A percentile compares a stretch with the other conserved stretches of the same genome.
Conservation (phyloP, 2,113 vertebrate species). For the Cyanoderma ruficeps region DNA sequence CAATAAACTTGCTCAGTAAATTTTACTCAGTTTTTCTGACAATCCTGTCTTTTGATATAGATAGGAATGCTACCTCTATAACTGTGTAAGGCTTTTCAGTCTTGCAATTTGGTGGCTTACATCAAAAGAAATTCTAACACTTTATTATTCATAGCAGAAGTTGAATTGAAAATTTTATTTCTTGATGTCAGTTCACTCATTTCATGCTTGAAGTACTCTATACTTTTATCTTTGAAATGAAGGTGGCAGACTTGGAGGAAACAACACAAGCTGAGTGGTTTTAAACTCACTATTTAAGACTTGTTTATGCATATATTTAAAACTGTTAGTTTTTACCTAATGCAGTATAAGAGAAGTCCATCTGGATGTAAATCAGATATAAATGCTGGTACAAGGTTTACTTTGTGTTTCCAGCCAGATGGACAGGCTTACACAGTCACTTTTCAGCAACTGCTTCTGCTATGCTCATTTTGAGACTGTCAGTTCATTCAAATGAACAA, state of each 20-base stretch:
- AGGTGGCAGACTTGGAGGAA: background rate
- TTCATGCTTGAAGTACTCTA: conserved; percentile 17
- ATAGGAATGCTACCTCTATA: background rate
- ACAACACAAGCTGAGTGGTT: background rate
- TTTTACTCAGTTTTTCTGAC: background rate
- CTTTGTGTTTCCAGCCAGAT: background rate
- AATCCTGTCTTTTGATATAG: background rate
- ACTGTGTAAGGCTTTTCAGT: background rate
- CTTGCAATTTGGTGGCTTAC: background rate
- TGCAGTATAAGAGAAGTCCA: background rate
- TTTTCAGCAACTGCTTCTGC: background rate
- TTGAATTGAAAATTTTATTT: conserved; percentile 36
- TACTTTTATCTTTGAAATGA: conserved; percentile 16
- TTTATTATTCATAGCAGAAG: conserved; percentile 20
- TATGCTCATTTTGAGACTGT: background rate
- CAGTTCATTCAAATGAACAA: background rate
- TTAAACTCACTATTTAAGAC: background rate
- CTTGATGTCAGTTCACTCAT: conserved; percentile 20
- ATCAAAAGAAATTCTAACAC: conserved; percentile 13
- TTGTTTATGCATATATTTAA: background rate
- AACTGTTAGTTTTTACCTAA: background rate
- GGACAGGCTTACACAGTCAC: background rate
- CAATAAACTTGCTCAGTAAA: background rate
- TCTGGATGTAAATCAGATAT: background rate
- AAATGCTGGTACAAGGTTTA: background rate